Percentiles rank a stretch among this genome's conserved stretches.
Evolutionary conservation across 2,797 vertebrate species (phyloP).

Genomic region (Garrulus glandarius): DNA sequence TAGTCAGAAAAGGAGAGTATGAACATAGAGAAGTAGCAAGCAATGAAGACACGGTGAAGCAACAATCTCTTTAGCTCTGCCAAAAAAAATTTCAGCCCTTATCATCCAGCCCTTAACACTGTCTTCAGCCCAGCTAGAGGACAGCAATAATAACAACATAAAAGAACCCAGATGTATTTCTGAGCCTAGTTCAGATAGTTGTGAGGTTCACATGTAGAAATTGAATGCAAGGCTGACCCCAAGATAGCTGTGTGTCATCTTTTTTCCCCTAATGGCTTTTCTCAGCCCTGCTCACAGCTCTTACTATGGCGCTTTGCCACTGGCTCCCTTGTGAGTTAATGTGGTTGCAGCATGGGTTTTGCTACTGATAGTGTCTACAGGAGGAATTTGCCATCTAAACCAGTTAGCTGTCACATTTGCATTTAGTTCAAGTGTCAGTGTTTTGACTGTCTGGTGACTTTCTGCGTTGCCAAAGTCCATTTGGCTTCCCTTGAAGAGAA

Average conservation of each 20-base stretch:
- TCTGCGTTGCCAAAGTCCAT: not conserved
- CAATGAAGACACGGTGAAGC: not conserved
- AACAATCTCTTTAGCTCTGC: not conserved
- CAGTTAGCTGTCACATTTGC: not conserved
- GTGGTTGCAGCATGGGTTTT: not conserved
- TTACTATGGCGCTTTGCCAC: not conserved
- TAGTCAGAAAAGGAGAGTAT: not conserved
- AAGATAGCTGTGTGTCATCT: not conserved
- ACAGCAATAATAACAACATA: not conserved
- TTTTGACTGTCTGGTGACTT: not conserved
- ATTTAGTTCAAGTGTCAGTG: not conserved
- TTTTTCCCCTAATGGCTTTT: slow-evolving; percentile 35
- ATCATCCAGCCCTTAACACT: not conserved
- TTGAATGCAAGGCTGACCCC: not conserved
- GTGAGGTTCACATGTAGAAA: not conserved
- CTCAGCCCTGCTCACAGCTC: not conserved
- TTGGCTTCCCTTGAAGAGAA: not conserved
- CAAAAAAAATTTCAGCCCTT: not conserved
- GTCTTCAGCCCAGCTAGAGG: not conserved
- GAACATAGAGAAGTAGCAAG: not conserved
- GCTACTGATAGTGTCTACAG: not conserved
- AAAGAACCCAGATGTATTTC: not conserved
- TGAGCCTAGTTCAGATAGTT: not conserved
- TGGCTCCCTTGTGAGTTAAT: not conserved
- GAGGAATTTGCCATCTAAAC: not conserved